These are phyloP conservation scores for Pediacus dermestoides DNA, from an alignment of 2,888 invertebrate genomes.

Conservation along the genomic window DNA sequence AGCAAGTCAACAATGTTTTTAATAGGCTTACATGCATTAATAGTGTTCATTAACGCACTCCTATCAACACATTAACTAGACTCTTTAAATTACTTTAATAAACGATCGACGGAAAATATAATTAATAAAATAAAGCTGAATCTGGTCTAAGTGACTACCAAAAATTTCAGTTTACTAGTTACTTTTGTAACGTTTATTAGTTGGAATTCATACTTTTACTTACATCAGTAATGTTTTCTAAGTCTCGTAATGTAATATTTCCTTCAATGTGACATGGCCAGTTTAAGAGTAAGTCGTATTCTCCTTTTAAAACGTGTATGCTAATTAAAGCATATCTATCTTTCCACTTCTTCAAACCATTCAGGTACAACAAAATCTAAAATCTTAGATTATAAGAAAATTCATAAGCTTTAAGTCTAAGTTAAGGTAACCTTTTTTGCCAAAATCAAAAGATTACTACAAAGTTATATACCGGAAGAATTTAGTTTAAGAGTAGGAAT, in stretches of 20 bases:
- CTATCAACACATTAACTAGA: no score
- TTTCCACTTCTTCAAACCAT: conserved; percentile 74
- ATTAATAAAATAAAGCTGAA: no score
- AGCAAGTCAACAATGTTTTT: no score
- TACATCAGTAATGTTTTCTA: conserved; percentile 39
- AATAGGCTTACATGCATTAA: no score
- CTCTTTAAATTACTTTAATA: no score
- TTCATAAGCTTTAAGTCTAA: no score
- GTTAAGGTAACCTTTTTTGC: no score
- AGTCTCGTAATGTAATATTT: conserved; percentile 64
- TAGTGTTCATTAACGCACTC: no score
- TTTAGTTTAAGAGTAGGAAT: background rate
- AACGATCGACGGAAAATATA: no score
- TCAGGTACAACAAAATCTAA: conserved; percentile 65
- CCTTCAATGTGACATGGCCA: conserved; percentile 72
- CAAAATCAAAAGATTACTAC: background rate
- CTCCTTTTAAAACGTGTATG: conserved; percentile 64
- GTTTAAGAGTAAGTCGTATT: conserved; percentile 65
- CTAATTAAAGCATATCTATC: conserved; percentile 69
- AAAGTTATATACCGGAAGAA: background rate
- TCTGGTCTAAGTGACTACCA: no score
- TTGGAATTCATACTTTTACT: conserved; percentile 18
- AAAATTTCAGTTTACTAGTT: no score
- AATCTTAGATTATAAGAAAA: no score
- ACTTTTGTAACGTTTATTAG: conserved; percentile 9